These are phyloP conservation scores for Drosophila paramelanica DNA, from an alignment of 2,888 invertebrate species.

Conservation along the genomic window DNA sequence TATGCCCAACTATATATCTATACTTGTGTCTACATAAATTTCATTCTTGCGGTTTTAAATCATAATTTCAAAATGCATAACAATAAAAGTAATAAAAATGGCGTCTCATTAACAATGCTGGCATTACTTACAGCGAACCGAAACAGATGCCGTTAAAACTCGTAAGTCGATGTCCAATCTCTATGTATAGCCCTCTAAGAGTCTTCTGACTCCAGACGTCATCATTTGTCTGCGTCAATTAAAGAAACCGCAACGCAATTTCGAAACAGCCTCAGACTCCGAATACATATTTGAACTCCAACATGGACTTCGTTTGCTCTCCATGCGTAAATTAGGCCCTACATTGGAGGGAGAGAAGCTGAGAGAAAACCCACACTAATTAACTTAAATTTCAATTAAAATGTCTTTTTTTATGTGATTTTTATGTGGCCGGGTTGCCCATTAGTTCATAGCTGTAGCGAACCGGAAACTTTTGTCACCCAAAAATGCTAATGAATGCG, in stretches of 20 bases:
- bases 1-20: conserved; percentile 2
- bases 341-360: background rate
- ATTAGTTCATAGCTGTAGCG: conserved; percentile 75
- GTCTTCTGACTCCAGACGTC: conserved; percentile 15
- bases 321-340: background rate
- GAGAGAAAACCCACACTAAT: conserved; percentile 67
- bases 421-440: conserved; percentile 63
- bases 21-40: conserved; percentile 56
- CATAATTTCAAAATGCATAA: conserved; percentile 58
- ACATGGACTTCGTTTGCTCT: background rate
- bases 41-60: conserved; percentile 64
- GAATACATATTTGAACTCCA: background rate
- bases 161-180: conserved; percentile 3
- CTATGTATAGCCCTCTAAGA: background rate
- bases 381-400: conserved; percentile 82
- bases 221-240: conserved; percentile 64
- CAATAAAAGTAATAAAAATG: conserved; percentile 49
- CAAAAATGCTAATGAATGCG: conserved; percentile 76
- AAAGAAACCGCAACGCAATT: conserved; percentile 49
- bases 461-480: conserved; percentile 83
- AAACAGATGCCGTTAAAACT: conserved; percentile 34
- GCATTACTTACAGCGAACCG: conserved; percentile 43
- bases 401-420: conserved; percentile 80
- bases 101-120: conserved; percentile 64
- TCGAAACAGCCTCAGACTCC: background rate